Percentiles rank a stretch among this genome's conserved stretches.
Evolutionary conservation across 2,797 vertebrate genomes (phyloP).

Genomic region (Sebastes diploproa): DNA sequence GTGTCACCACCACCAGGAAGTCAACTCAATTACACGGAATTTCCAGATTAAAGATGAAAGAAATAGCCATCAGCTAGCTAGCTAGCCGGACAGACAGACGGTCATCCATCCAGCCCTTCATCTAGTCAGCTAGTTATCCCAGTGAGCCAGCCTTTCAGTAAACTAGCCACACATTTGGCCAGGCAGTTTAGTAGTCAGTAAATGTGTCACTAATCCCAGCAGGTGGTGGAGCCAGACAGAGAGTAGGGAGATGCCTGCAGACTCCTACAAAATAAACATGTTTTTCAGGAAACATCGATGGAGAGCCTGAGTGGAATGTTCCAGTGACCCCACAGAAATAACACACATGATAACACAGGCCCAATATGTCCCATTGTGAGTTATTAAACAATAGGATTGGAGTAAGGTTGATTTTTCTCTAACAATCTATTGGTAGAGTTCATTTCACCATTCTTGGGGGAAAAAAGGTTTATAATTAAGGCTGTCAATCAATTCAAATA

Average conservation of each 20-base stretch:
- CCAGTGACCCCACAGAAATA: constrained; percentile 47
- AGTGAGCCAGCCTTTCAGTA: not conserved
- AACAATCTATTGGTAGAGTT: not conserved
- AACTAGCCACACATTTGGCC: not conserved
- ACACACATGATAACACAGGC: constrained; percentile 19
- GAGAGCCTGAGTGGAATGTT: constrained; percentile 59
- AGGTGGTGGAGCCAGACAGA: constrained; percentile 56
- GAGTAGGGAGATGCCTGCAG: constrained; percentile 14
- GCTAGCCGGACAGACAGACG: not conserved
- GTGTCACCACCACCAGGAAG: not conserved
- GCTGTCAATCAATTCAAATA: too few species aligned
- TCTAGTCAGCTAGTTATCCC: not conserved
- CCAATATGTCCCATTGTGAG: not conserved
- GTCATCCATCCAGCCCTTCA: not conserved
- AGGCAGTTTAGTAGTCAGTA: constrained; percentile 14
- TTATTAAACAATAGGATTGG: not conserved
- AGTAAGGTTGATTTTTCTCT: not conserved
- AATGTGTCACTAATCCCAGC: constrained; percentile 59
- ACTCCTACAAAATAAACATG: constrained; percentile 70
- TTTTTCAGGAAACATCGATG: constrained; percentile 71
- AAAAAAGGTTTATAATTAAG: not conserved
- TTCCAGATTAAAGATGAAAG: not conserved
- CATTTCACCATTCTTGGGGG: not conserved
- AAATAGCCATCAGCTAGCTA: not conserved
- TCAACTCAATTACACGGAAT: constrained; percentile 1